Conservation (phyloP, 2,113 vertebrate species). For the Turdus rufiventris region DNA sequence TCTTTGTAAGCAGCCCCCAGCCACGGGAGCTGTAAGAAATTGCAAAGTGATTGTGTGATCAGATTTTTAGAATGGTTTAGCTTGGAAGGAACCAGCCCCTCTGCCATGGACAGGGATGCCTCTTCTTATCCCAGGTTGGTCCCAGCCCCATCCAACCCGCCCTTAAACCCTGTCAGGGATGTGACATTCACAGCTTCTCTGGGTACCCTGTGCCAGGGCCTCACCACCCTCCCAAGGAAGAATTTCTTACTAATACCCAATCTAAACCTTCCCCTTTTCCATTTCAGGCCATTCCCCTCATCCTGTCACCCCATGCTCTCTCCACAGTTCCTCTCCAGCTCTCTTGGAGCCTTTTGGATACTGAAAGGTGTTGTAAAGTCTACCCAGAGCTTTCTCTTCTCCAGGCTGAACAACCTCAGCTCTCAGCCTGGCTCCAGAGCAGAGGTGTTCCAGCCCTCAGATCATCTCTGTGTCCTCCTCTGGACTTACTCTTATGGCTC, state of each 20-base stretch:
- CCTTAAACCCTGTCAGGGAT: neutral
- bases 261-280: neutral
- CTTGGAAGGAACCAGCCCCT: neutral
- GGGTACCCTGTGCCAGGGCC: neutral
- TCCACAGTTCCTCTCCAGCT: neutral
- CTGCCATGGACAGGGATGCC: neutral
- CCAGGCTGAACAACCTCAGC: neutral
- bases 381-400: neutral
- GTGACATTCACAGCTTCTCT: neutral
- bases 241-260: neutral
- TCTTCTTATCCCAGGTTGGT: neutral
- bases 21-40: rapidly evolving
- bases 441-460: neutral
- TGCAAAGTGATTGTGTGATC: neutral
- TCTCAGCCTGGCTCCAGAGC: neutral
- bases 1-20: neutral
- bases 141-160: neutral
- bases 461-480: neutral
- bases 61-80: neutral
- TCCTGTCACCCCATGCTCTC: neutral
- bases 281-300: neutral
- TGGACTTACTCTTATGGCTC: no score
- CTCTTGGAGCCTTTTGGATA: neutral
- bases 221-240: neutral
- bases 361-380: neutral